phyloP scores from a whole-genome alignment of 2,797 vertebrate genomes.

The Clarias fuscus region DNA sequence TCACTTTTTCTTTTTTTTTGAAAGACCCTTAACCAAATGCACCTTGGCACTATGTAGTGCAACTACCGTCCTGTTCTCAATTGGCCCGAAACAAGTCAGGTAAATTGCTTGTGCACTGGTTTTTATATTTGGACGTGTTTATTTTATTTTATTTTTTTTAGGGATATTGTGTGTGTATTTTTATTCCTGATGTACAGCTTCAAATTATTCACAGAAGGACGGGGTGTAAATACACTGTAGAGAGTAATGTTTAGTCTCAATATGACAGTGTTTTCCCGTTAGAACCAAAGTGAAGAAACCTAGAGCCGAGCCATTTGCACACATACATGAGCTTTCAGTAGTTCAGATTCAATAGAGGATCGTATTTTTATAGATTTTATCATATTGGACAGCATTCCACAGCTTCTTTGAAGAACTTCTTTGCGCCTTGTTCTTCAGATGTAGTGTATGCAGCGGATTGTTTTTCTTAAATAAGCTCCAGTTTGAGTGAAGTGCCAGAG shows the following conservation, averaged over 20 bases:
- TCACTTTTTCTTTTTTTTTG: constrained; percentile 6
- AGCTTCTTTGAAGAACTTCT: constrained; percentile 1
- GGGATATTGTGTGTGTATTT: neutral
- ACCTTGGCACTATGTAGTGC: constrained; percentile 60
- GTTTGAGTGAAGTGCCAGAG: neutral
- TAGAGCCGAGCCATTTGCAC: constrained; percentile 4
- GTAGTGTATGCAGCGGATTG: neutral
- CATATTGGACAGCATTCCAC: constrained; percentile 52
- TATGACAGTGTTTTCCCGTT: neutral
- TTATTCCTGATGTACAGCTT: constrained; percentile 22
- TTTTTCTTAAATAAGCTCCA: neutral
- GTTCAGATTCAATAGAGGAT: constrained; percentile 1
- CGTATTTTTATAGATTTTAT: constrained; percentile 41
- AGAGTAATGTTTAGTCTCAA: neutral
- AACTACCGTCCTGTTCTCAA: constrained; percentile 30
- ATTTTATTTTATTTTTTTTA: neutral
- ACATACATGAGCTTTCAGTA: neutral
- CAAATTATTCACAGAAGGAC: neutral
- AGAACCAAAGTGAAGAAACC: neutral
- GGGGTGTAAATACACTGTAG: neutral
- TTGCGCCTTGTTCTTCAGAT: neutral
- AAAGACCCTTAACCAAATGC: constrained; percentile 35
- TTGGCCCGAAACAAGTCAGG: neutral
- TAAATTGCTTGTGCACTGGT: constrained; percentile 32
- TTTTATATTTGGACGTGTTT: constrained; percentile 35